A percentile compares a stretch with the other conserved stretches of the same genome.
Evolutionary conservation across 2,888 invertebrate genomes (phyloP).

Genomic region (Archaeoteleia sp.): DNA sequence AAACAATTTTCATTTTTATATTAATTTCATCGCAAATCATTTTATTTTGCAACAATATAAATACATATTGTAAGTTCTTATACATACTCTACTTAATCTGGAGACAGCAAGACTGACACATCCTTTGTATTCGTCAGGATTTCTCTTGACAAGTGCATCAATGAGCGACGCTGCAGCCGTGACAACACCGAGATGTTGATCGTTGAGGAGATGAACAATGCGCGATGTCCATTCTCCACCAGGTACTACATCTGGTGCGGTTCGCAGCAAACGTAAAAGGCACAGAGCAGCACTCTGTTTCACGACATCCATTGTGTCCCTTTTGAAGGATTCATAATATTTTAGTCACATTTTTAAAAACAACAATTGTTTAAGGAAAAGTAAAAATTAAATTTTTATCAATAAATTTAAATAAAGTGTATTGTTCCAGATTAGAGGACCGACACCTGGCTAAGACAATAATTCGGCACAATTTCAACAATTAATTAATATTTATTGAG

Average conservation of each 20-base stretch:
- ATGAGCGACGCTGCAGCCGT: constrained; percentile 98
- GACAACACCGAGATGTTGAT: constrained; percentile 99
- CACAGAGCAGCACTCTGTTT: constrained; percentile 99
- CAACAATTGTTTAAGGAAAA: no score
- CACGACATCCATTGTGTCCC: constrained; percentile 99
- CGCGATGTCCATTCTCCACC: constrained; percentile 99
- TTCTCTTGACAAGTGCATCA: constrained; percentile 98
- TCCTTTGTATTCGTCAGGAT: constrained; percentile 99
- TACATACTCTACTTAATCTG: constrained; percentile 88
- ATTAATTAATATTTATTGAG: no score
- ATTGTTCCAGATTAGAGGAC: no score
- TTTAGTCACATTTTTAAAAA: constrained; percentile 6
- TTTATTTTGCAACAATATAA: background rate
- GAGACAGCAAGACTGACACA: constrained; percentile 99
- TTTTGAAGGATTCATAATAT: constrained; percentile 63
- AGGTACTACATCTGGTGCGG: constrained; percentile 96
- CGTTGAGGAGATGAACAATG: constrained; percentile 98
- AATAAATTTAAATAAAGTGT: no score
- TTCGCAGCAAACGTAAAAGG: constrained; percentile 93
- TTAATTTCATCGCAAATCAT: background rate
- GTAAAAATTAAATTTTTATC: background rate
- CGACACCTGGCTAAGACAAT: no score
- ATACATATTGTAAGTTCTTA: constrained; percentile 5
- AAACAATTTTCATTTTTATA: background rate
- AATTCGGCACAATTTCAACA: no score